These are phyloP conservation scores for Stenoptilia bipunctidactyla DNA, from an alignment of 2,888 invertebrate species.

Conservation along the genomic window DNA sequence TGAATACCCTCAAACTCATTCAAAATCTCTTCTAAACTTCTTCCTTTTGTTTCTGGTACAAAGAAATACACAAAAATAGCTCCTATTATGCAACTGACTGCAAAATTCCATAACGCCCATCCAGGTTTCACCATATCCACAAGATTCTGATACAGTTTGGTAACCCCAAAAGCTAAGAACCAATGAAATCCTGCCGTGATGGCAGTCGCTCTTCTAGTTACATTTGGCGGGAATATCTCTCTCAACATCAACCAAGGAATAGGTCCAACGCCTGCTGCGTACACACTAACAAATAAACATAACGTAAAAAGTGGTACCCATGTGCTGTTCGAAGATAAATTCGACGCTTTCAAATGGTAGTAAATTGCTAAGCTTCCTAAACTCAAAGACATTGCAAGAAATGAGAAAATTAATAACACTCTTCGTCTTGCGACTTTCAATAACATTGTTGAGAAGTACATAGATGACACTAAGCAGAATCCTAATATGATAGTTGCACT, in stretches of 20 bases:
- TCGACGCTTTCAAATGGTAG: conserved; percentile 46
- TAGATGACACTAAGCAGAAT: conserved; percentile 68
- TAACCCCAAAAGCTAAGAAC: conserved; percentile 76
- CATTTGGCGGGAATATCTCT: conserved; percentile 75
- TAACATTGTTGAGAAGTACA: conserved; percentile 67
- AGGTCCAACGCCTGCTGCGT: conserved; percentile 77
- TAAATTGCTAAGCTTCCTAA: conserved; percentile 60
- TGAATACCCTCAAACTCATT: conserved; percentile 59
- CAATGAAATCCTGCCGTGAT: conserved; percentile 78
- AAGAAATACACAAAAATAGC: conserved; percentile 74
- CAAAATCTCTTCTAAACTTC: conserved; percentile 67
- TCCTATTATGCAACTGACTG: conserved; percentile 68
- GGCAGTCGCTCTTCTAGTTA: conserved; percentile 75
- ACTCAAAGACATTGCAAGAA: conserved; percentile 66
- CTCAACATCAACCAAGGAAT: conserved; percentile 80
- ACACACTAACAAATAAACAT: conserved; percentile 70
- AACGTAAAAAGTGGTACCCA: conserved; percentile 73
- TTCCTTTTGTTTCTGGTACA: conserved; percentile 79
- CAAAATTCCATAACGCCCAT: conserved; percentile 77
- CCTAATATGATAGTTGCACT: conserved; percentile 73
- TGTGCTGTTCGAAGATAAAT: conserved; percentile 25
- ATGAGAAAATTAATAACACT: conserved; percentile 73
- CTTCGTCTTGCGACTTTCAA: conserved; percentile 74
- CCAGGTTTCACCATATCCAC: conserved; percentile 64
- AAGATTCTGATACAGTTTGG: conserved; percentile 74